Evolutionary conservation across 2,113 vertebrate species (phyloP).

Genomic region (Cisticola juncidis): DNA sequence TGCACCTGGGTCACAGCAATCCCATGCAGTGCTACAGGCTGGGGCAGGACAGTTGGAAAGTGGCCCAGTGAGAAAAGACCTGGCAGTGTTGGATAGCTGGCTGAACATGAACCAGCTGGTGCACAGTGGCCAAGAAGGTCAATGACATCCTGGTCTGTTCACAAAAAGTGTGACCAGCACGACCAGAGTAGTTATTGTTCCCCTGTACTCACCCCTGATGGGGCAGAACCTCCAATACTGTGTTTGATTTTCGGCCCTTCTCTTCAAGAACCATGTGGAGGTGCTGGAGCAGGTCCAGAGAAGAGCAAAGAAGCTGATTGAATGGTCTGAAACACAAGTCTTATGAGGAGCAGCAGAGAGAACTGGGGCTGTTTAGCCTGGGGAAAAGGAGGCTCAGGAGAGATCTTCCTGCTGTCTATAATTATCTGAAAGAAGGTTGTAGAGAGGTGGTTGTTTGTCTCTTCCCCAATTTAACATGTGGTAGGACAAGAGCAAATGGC

Average conservation of each 20-base stretch:
- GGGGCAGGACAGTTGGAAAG: background rate
- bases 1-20: fast-evolving
- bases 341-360: background rate
- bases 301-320: background rate
- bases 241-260: background rate
- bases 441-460: background rate
- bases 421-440: background rate
- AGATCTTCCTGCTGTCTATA: background rate
- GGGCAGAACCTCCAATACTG: background rate
- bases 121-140: background rate
- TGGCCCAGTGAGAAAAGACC: fast-evolving
- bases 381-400: background rate
- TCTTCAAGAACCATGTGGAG: background rate
- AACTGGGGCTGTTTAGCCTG: background rate
- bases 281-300: background rate
- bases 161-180: background rate
- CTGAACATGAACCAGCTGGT: background rate
- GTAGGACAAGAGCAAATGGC: background rate
- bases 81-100: background rate
- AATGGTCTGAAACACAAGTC: background rate
- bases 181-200: background rate
- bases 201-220: background rate
- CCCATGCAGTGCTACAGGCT: background rate
- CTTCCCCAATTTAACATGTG: background rate
- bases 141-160: background rate